A percentile compares a stretch with the other conserved stretches of the same genome.
phyloP scores from a whole-genome alignment of 2,888 invertebrate species.

The Acronicta leporina region DNA sequence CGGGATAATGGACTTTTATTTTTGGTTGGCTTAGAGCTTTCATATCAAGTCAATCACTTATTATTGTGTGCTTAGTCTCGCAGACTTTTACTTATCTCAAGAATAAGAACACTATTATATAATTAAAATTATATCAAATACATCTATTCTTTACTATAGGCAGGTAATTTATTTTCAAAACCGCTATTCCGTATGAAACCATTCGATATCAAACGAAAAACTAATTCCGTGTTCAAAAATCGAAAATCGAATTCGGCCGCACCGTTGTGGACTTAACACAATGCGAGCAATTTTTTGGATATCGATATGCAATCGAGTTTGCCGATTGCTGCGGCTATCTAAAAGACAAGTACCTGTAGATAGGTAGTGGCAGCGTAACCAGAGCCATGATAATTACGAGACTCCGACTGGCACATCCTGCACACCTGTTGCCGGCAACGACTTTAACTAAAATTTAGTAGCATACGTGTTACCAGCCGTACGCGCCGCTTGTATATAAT shows the following conservation, averaged over 20 bases:
- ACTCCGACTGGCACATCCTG: constrained; percentile 74
- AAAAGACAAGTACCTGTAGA: constrained; percentile 21
- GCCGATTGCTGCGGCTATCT: constrained; percentile 22
- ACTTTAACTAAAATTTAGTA: constrained; percentile 86
- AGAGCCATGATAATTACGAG: constrained; percentile 82
- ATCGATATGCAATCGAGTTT: constrained; percentile 36
- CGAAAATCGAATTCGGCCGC: constrained; percentile 32
- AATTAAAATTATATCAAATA: not conserved
- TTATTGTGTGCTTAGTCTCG: constrained; percentile 29
- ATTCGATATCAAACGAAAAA: constrained; percentile 26
- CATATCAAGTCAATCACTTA: constrained; percentile 30
- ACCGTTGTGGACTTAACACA: constrained; percentile 14
- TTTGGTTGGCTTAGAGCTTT: constrained; percentile 32
- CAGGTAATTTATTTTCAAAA: constrained; percentile 5
- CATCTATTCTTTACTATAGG: not conserved
- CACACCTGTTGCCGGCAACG: constrained; percentile 85
- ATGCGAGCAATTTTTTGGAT: constrained; percentile 38
- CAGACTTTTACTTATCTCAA: constrained; percentile 9
- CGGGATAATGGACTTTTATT: constrained; percentile 24
- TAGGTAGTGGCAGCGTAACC: constrained; percentile 56
- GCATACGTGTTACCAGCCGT: constrained; percentile 81
- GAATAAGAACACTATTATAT: constrained; percentile 14
- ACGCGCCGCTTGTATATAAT: constrained; percentile 82
- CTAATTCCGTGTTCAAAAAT: constrained; percentile 20
- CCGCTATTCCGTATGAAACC: not conserved